These are phyloP conservation scores for Brachionichthys hirsutus DNA, from an alignment of 2,113 vertebrate species.

Conservation along the genomic window DNA sequence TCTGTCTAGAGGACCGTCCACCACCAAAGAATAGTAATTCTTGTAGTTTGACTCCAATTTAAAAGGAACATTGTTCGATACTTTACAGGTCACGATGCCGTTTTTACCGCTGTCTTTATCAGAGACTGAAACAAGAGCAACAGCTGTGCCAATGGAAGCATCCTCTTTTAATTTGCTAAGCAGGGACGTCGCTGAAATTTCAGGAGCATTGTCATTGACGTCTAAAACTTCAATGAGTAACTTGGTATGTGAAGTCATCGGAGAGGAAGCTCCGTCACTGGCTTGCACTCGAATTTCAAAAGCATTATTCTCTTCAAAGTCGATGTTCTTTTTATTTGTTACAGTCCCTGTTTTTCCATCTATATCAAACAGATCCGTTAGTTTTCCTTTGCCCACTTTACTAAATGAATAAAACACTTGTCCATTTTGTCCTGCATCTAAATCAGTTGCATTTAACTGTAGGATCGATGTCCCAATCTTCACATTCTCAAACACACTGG, in stretches of 20 bases:
- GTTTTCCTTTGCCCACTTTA: neutral
- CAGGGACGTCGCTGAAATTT: conserved; percentile 66
- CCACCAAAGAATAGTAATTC: conserved; percentile 75
- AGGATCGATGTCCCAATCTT: conserved; percentile 60
- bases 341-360: conserved; percentile 57
- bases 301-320: conserved; percentile 48
- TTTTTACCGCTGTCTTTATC: conserved; percentile 63
- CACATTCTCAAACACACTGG: conserved; percentile 73
- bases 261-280: conserved; percentile 67
- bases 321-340: conserved; percentile 17
- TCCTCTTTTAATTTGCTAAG: conserved; percentile 53
- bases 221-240: conserved; percentile 78
- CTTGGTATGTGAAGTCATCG: conserved; percentile 70
- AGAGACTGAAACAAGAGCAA: conserved; percentile 59
- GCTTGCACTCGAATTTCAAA: conserved; percentile 76
- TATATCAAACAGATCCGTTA: conserved; percentile 40
- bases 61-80: conserved; percentile 50
- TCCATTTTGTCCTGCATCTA: conserved; percentile 4
- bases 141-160: conserved; percentile 45
- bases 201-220: conserved; percentile 79
- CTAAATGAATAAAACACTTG: neutral
- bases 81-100: conserved; percentile 52
- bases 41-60: conserved; percentile 74
- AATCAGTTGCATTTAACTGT: conserved; percentile 74
- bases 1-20: conserved; percentile 61